These are phyloP conservation scores for Acanthosepion lycidas DNA, from an alignment of 2,888 invertebrate species.

Conservation along the genomic window DNA sequence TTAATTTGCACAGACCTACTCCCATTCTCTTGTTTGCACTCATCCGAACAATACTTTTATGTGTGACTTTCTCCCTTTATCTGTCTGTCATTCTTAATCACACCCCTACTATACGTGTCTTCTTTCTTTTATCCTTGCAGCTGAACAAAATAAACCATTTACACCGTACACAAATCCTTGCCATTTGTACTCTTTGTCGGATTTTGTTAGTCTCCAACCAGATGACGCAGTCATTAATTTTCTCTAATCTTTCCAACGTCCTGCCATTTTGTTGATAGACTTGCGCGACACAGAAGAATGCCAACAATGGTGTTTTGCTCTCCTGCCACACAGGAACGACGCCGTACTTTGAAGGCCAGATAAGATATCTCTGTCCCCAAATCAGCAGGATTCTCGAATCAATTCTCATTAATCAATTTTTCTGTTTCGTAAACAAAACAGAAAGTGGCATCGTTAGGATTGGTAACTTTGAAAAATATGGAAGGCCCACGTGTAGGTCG, in stretches of 20 bases:
- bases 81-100: neutral
- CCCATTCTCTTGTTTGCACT: neutral
- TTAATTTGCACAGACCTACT: too few relatives aligned
- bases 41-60: neutral
- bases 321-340: neutral
- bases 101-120: neutral
- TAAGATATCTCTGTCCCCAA: neutral
- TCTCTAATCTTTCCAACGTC: conserved; percentile 13
- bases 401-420: neutral
- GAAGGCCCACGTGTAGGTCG: neutral
- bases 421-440: neutral
- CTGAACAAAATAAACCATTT: neutral
- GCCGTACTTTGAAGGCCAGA: neutral
- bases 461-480: neutral
- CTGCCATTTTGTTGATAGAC: neutral
- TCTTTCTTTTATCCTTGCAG: too few relatives aligned
- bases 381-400: neutral
- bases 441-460: neutral
- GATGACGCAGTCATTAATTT: neutral
- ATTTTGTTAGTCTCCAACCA: neutral
- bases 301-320: neutral
- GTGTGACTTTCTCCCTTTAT: neutral
- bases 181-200: neutral
- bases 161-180: neutral
- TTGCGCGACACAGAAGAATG: neutral